These are phyloP conservation scores for Scaptodrosophila latifasciaeformis DNA, from an alignment of 2,888 invertebrate species.

Conservation along the genomic window DNA sequence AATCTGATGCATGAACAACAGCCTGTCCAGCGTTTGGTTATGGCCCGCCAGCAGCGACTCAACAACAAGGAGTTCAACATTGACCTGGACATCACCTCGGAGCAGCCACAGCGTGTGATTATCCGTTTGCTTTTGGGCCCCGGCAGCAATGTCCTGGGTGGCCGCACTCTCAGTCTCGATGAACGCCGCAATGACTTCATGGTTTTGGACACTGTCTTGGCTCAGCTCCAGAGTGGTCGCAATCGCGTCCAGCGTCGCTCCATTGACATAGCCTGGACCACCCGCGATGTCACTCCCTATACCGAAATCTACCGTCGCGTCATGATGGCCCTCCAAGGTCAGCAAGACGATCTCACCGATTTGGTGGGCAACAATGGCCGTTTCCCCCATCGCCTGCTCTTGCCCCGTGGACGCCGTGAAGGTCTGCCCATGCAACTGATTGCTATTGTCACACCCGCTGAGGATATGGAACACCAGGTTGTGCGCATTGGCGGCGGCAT, in stretches of 20 bases:
- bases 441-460: constrained; percentile 78
- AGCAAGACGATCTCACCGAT: constrained; percentile 59
- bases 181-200: constrained; percentile 78
- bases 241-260: constrained; percentile 66
- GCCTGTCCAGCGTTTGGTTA: constrained; percentile 38
- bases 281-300: constrained; percentile 77
- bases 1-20: constrained; percentile 53
- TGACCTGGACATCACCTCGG: constrained; percentile 78
- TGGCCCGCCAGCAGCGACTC: constrained; percentile 80
- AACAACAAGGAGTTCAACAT: constrained; percentile 82
- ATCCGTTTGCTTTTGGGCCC: constrained; percentile 83
- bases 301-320: constrained; percentile 75
- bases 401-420: constrained; percentile 79
- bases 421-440: constrained; percentile 80
- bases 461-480: constrained; percentile 19
- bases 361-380: constrained; percentile 74
- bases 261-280: constrained; percentile 72
- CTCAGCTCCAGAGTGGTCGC: constrained; percentile 77
- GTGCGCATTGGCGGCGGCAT: constrained; percentile 34
- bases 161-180: constrained; percentile 37
- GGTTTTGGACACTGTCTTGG: constrained; percentile 79
- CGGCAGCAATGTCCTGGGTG: constrained; percentile 79
- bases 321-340: constrained; percentile 74
- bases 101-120: constrained; percentile 77
- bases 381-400: constrained; percentile 79